A percentile compares a stretch with the other conserved stretches of the same genome.
phyloP scores from a whole-genome alignment of 2,888 invertebrate genomes.

The Adelphocoris suturalis region DNA sequence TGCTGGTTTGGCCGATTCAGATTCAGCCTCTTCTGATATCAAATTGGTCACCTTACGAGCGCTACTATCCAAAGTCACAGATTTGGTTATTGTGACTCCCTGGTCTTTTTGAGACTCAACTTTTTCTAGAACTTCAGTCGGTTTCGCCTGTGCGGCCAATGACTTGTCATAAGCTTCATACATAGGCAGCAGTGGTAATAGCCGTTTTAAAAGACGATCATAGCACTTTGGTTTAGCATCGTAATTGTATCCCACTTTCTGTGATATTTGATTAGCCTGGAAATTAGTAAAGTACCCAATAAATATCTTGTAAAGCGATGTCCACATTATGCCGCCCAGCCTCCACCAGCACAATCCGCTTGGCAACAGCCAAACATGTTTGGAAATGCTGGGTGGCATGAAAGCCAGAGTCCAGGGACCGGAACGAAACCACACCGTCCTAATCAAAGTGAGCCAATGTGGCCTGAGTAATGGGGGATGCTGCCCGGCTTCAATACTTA shows the following conservation, averaged over 20 bases:
- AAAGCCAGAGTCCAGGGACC: too few species aligned
- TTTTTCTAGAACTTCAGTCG: neutral
- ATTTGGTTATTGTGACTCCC: neutral
- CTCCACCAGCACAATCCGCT: too few species aligned
- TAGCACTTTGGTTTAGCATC: slow-evolving; percentile 4
- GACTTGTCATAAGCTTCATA: neutral
- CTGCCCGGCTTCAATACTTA: too few species aligned
- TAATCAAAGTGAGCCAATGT: too few species aligned
- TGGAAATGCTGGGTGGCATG: too few species aligned
- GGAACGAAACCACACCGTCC: too few species aligned
- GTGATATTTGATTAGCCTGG: neutral
- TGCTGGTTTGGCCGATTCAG: neutral
- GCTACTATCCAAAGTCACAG: neutral
- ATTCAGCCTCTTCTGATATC: neutral
- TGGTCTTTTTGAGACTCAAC: neutral
- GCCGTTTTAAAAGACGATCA: neutral
- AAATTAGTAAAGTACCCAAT: neutral
- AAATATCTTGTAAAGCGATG: too few species aligned
- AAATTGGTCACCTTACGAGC: neutral
- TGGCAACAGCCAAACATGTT: too few species aligned
- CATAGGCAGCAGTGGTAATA: neutral
- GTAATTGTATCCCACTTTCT: neutral
- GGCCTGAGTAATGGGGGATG: too few species aligned
- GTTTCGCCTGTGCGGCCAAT: neutral
- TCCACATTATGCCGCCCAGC: too few species aligned